Conservation (phyloP, 2,113 vertebrate genomes). For the Fulmarus glacialis region DNA sequence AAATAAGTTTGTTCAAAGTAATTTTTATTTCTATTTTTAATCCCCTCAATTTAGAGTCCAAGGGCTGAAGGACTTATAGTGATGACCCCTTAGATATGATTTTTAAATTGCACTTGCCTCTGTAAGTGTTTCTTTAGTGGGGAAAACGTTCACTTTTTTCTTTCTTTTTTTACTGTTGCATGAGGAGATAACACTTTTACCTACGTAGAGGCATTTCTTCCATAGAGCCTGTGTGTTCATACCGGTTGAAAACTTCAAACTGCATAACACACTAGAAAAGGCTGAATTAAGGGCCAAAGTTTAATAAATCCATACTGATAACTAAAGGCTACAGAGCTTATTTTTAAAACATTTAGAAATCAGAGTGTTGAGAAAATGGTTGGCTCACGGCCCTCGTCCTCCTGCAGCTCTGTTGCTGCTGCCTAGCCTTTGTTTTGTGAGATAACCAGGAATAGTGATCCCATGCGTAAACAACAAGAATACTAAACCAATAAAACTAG, state of each 20-base stretch:
- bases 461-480: conserved; percentile 90
- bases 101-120: conserved; percentile 99
- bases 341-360: conserved; percentile 77
- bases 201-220: conserved; percentile 79
- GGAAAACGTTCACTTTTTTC: conserved; percentile 69
- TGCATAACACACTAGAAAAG: conserved; percentile 79
- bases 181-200: conserved; percentile 79
- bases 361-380: conserved; percentile 75
- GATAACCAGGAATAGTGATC: conserved; percentile 91
- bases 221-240: conserved; percentile 79
- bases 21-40: conserved; percentile 85
- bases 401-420: conserved; percentile 74
- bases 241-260: conserved; percentile 74
- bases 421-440: conserved; percentile 84
- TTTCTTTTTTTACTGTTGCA: conserved; percentile 76
- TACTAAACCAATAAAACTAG: conserved; percentile 91
- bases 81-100: conserved; percentile 93
- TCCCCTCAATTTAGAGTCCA: conserved; percentile 99
- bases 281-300: conserved; percentile 81
- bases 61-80: conserved; percentile 97
- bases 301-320: conserved; percentile 79
- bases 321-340: conserved; percentile 81
- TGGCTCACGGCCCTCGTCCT: conserved; percentile 73
- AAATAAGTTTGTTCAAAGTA: conserved; percentile 81
- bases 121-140: conserved; percentile 83